Conservation (phyloP, 2,888 invertebrate species). For the Pardosa pseudoannulata region DNA sequence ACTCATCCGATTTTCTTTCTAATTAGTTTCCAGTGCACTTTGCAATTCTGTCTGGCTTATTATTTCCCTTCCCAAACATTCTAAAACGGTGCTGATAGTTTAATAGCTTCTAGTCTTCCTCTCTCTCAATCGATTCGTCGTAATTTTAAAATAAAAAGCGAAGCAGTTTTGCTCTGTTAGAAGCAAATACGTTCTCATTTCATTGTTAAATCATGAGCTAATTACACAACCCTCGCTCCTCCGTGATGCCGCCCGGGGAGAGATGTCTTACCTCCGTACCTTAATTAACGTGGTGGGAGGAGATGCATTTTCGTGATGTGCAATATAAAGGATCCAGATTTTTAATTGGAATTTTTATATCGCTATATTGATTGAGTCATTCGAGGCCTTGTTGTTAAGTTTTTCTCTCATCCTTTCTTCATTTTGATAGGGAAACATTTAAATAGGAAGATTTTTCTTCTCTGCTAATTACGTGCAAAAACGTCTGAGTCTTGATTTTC, state of each 20-base stretch:
- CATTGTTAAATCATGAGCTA: slow-evolving; percentile 5
- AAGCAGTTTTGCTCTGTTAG: background rate
- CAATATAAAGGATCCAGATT: background rate
- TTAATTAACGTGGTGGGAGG: slow-evolving; percentile 4
- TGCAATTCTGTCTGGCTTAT: background rate
- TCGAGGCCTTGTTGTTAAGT: too few relatives aligned
- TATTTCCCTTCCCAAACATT: background rate
- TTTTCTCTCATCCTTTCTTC: too few relatives aligned
- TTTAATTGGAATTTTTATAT: slow-evolving; percentile 17
- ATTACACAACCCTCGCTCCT: background rate
- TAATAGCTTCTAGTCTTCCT: background rate
- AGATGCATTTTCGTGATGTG: background rate
- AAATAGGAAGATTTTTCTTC: too few relatives aligned
- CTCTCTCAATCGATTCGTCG: background rate
- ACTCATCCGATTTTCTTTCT: background rate
- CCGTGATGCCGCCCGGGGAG: slow-evolving; percentile 2
- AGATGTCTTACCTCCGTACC: background rate
- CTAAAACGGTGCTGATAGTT: slow-evolving; percentile 3
- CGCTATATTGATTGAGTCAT: background rate
- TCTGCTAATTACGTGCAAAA: too few relatives aligned
- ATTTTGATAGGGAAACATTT: too few relatives aligned
- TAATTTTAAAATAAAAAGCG: background rate
- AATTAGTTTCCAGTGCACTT: background rate
- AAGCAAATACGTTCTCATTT: slow-evolving; percentile 2
- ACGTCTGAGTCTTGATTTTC: too few relatives aligned